Base-by-base conservation (phyloP, 1,140 invertebrate species). In the Neodiprion pinetum region DNA sequence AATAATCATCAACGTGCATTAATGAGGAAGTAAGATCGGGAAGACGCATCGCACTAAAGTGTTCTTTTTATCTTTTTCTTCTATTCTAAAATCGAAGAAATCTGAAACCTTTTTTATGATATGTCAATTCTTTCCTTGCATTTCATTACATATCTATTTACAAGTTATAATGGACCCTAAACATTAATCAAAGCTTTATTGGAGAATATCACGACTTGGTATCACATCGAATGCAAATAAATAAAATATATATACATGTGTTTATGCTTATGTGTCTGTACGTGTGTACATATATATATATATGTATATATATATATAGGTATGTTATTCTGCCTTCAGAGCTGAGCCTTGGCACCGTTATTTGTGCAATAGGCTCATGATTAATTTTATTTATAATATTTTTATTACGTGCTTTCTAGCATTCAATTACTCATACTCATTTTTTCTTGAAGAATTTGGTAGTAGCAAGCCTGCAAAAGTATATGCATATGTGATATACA, bases 361-460 rank as follows among this genome's bases (percentile, higher is more conserved):
- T 40, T 40, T 40, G 28, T 40, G 28, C 28, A 40, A 5, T 40
- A 40, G 28, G 2, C 28, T 40, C 28, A 40, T 40, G 28, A 68
- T 68, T 68, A 17, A 23, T 68, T 68, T 12, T 11, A 68, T 14
- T 68, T 23, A 23, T 28, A 14, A 21, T 10, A 68, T 68, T 23
- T 8, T 21, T 4, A n/a, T 68, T 23, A 68, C 11, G 40, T 1
- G 7, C 11, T 68, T 14, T 4, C 17, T 23, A 47, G 12, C 67
- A 23, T 80, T 79, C 71, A 86, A 77, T 87, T 88, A 78, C 88
- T 89, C 49, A 89, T 90, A 17, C 89, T 90, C 82, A 92, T 90
- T 86, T 93, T 94, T 82, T 94, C 93, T 88, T 93, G 91, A 47
- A 93, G 89, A 79, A 94, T 93, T 89, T 93, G 92, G 78, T 92